Percentiles rank a stretch among this genome's conserved stretches.
Evolutionary conservation across 2,113 vertebrate genomes (phyloP).

Genomic region (Solea solea): DNA sequence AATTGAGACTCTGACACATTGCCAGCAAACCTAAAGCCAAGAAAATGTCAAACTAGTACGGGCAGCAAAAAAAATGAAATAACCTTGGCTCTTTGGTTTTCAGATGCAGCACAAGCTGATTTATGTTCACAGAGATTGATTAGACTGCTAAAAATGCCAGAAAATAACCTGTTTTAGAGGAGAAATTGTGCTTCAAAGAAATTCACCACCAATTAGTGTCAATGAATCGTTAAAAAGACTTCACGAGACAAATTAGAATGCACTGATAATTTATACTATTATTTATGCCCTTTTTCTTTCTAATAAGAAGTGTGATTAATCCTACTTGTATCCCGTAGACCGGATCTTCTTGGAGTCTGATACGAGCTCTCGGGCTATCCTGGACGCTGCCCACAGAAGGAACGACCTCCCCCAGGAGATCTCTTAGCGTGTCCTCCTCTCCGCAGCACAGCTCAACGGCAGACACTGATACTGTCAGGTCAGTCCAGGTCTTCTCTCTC

Average conservation of each 20-base stretch:
- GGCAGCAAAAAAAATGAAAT: background rate
- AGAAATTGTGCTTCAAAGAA: background rate
- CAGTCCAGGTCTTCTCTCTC: conserved; percentile 93
- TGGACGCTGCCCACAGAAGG: conserved; percentile 84
- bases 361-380: conserved; percentile 89
- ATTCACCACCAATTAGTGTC: background rate
- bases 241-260: background rate
- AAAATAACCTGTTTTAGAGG: background rate
- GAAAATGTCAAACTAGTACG: background rate
- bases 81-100: background rate
- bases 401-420: conserved; percentile 90
- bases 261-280: conserved; percentile 1
- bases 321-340: conserved; percentile 93
- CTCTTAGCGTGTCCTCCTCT: conserved; percentile 92
- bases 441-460: conserved; percentile 96
- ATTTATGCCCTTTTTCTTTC: background rate
- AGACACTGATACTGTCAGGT: conserved; percentile 94
- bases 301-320: background rate
- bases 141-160: background rate
- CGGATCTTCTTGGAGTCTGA: conserved; percentile 93
- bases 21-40: background rate
- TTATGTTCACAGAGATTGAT: conserved; percentile 4
- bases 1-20: background rate
- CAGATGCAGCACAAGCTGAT: background rate
- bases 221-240: background rate